phyloP scores from a whole-genome alignment of 1,140 invertebrate species.

The Rhyzopertha dominica region DNA sequence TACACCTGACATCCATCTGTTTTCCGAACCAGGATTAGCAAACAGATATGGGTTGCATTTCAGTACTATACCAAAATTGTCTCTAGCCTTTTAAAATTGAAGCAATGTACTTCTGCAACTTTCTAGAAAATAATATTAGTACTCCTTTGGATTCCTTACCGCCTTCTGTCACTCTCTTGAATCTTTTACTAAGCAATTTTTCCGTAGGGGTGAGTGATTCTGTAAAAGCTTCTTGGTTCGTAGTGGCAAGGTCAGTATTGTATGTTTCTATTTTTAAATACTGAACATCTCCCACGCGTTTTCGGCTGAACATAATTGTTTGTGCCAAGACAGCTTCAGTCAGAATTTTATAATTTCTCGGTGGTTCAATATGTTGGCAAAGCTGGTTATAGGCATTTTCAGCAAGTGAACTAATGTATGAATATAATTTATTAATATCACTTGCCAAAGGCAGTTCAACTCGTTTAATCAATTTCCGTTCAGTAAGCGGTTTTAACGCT shows the following conservation, averaged over 20 bases:
- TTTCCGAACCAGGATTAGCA: conserved; percentile 7
- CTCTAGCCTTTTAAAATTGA: conserved; percentile 6
- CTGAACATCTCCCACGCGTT: conserved; percentile 7
- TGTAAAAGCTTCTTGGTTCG: too few species aligned
- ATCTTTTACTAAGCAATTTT: conserved; percentile 8
- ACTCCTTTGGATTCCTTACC: conserved; percentile 8
- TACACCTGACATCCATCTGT: conserved; percentile 9
- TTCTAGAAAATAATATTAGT: conserved; percentile 7
- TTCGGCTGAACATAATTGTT: conserved; percentile 7
- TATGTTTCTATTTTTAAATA: conserved; percentile 8
- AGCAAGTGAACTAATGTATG: neutral
- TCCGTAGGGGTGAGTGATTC: too few species aligned
- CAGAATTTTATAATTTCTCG: conserved; percentile 2
- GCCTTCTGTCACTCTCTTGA: conserved; percentile 6
- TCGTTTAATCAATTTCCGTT: neutral
- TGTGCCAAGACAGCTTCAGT: conserved; percentile 5
- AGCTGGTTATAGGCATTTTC: neutral
- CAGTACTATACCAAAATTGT: neutral
- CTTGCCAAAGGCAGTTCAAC: neutral
- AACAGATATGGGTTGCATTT: conserved; percentile 14
- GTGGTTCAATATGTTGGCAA: neutral
- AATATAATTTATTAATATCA: neutral
- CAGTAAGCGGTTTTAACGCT: neutral
- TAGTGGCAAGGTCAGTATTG: too few species aligned
- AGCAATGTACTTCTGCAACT: conserved; percentile 6